Evolutionary conservation across 2,888 invertebrate genomes (phyloP).

Genomic region (Lasioglossum lativentre): DNA sequence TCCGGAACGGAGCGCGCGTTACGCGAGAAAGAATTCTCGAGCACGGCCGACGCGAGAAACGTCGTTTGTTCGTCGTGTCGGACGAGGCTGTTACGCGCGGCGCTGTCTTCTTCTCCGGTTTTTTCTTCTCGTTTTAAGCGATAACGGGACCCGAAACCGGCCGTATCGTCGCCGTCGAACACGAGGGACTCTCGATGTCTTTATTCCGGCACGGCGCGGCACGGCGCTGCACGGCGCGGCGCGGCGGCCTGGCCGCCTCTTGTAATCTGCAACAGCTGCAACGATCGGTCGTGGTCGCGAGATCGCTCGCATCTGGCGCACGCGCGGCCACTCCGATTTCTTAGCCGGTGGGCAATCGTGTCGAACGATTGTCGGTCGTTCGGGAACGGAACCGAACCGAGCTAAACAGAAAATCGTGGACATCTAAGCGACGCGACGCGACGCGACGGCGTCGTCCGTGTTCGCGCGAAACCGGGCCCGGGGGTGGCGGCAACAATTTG

Average conservation of each 20-base stretch:
- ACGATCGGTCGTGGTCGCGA: slow-evolving; percentile 23
- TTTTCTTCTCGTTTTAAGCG: background rate
- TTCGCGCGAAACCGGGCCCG: slow-evolving; percentile 1
- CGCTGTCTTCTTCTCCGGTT: background rate
- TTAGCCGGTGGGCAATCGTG: slow-evolving; percentile 35
- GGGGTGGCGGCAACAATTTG: slow-evolving; percentile 65
- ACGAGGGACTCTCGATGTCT: slow-evolving; percentile 47
- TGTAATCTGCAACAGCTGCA: slow-evolving; percentile 68
- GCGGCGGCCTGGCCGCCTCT: slow-evolving; percentile 32
- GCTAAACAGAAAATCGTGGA: slow-evolving; percentile 1
- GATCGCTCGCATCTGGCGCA: slow-evolving; percentile 53
- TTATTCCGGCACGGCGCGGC: slow-evolving; percentile 35
- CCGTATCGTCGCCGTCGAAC: slow-evolving; percentile 20
- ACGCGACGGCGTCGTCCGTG: background rate
- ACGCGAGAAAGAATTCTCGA: background rate
- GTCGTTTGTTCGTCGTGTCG: background rate
- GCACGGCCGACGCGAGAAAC: background rate
- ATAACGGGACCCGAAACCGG: slow-evolving; percentile 8
- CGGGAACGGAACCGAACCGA: background rate
- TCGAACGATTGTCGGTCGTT: background rate
- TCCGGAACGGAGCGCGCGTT: background rate
- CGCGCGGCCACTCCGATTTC: slow-evolving; percentile 47
- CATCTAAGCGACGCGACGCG: background rate
- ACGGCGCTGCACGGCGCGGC: background rate
- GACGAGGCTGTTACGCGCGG: slow-evolving; percentile 1